Evolutionary conservation across 2,113 vertebrate genomes (phyloP).

Genomic region (Microtus richardsoni): DNA sequence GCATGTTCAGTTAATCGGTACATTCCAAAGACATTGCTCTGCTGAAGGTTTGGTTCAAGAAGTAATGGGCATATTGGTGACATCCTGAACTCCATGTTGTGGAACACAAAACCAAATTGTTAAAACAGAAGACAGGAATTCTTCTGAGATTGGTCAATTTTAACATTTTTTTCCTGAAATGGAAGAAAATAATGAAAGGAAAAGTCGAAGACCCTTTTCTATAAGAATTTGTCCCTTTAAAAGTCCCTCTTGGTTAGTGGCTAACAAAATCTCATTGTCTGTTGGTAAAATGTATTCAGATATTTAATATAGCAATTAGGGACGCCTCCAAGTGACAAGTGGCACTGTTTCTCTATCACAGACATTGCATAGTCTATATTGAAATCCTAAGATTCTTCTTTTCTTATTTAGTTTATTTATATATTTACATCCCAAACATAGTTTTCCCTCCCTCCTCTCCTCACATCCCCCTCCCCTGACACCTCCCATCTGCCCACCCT

Average conservation of each 20-base stretch:
- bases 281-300: not conserved
- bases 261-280: not conserved
- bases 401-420: not conserved
- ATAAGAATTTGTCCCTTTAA: not conserved
- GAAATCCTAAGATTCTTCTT: not conserved
- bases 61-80: not conserved
- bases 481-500: not conserved
- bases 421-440: not conserved
- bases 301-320: not conserved
- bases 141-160: not conserved
- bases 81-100: not conserved
- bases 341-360: not conserved
- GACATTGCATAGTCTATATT: not conserved
- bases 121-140: not conserved
- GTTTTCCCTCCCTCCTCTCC: not conserved
- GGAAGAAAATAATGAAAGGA: not conserved
- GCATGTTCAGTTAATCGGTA: not conserved
- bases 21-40: too few species aligned
- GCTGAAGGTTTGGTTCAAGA: not conserved
- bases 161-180: not conserved
- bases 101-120: not conserved
- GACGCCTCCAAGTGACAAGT: not conserved
- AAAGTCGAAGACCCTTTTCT: not conserved
- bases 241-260: not conserved
- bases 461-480: fast-evolving